phyloP scores from a whole-genome alignment of 2,888 invertebrate species.

The Euplexia lucipara region DNA sequence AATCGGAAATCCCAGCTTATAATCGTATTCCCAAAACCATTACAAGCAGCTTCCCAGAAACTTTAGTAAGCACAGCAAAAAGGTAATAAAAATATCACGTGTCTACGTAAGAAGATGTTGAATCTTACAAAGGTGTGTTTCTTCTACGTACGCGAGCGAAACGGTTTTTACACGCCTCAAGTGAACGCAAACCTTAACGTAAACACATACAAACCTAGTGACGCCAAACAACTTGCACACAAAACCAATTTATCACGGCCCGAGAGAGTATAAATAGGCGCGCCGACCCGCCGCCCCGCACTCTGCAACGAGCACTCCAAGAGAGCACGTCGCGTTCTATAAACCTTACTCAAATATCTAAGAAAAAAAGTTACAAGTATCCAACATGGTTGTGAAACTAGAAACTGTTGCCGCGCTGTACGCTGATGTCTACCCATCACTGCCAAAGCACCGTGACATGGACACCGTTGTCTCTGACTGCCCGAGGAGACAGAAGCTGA shows the following conservation, averaged over 20 bases:
- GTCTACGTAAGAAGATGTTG: constrained; percentile 45
- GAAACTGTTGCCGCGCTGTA: constrained; percentile 79
- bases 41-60: constrained; percentile 51
- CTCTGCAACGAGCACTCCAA: constrained; percentile 73
- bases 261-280: constrained; percentile 77
- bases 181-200: constrained; percentile 64
- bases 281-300: constrained; percentile 75
- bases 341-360: constrained; percentile 48
- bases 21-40: constrained; percentile 7
- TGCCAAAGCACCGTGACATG: constrained; percentile 77
- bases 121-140: constrained; percentile 58
- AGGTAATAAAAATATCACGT: constrained; percentile 36
- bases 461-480: constrained; percentile 75
- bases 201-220: constrained; percentile 69
- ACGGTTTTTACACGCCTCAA: constrained; percentile 64
- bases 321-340: constrained; percentile 72
- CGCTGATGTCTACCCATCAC: constrained; percentile 79
- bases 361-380: constrained; percentile 59
- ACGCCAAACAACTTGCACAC: constrained; percentile 73
- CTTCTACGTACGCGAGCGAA: constrained; percentile 56
- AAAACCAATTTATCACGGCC: constrained; percentile 70
- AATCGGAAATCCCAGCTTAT: constrained; percentile 20
- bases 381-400: constrained; percentile 84
- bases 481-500: constrained; percentile 77
- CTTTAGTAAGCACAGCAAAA: constrained; percentile 27